Base-by-base conservation (phyloP, 2,797 vertebrate genomes). In the Centropyge bicolor region DNA sequence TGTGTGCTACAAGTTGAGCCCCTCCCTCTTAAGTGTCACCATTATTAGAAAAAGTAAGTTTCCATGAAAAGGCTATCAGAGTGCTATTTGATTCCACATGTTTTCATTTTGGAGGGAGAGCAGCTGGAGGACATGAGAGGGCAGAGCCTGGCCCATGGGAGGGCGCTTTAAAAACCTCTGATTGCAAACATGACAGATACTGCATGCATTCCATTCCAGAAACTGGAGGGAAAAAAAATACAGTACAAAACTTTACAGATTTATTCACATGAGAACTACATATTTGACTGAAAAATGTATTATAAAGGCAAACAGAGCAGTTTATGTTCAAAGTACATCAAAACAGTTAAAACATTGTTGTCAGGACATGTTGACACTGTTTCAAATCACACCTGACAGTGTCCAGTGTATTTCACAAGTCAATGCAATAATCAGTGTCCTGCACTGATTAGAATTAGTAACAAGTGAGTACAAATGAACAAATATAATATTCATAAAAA, bases 391-490 rank as follows among this genome's bases (percentile, higher is more conserved):
- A 54, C 55, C 24, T 65, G 20, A 41, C 5, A 57, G 38, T 38
- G 36, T 55, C 67, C 57, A 68, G 41, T 73, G 31, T 60, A 68
- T 78, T 70, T 77, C 48, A 85, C 55, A 75, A 36, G 24, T 82
- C 22, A 65, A 63, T 76, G 36, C 35, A 78, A 46, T 66, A 51
- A 74, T 90, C 90, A 89, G 78, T 84, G 90, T 90, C 91, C 90
- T 86, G 90, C 91, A 91, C 89, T 88, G 88, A 88, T 60, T 41
- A 56, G 3, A 84, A 68, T 82, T 45, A 73, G 22, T 38, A 71
- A 62, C 63, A 82, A 36, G 22, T 72, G 66, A 87, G 78, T 63
- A 81, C 65, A 83, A 69, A 69, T 41, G 8, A 62, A 70, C 49
- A 69, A 27, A 74, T 45, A n/a, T 46, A 57, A 70, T 63, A 69